Evolutionary conservation across 1,140 invertebrate species (phyloP), one percentile per base, ranked within the genome.

Genomic region (Camponotus floridanus): DNA sequence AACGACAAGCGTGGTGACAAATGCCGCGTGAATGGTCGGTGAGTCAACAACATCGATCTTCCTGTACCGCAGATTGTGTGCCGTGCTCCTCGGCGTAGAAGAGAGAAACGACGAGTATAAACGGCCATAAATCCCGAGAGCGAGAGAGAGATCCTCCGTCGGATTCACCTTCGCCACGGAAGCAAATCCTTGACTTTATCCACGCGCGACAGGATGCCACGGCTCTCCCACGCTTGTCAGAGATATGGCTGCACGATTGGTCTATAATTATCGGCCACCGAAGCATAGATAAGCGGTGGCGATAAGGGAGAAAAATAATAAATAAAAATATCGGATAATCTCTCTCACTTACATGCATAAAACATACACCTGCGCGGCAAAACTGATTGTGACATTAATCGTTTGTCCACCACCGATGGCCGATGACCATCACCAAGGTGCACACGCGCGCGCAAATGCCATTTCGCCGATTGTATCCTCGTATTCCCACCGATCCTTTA

Each of bases 121-220:
- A 83, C 68, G 79, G 39, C 39, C 55, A 33, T 83, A 83, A 83
- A 83, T 83, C 68, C 68, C 55, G 45, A 71, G 65, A 51, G 26
- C 67, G 45, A 71, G 65, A 51, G 65, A 51, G 42, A 70, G 70
- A 70, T 48, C 21, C 65, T 57, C n/a, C 68, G 26, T 73, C 39
- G 68, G 68, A 61, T 83, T 83, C 68, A 83, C 85, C 79, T 83
- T 83, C 79, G 79, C 79, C 79, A 68, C 79, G 79, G 79, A 83
- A 83, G 68, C 87, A 85, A 90, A 90, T 92, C 91, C 91, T 92
- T 92, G 91, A 92, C 91, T 92, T 92, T 92, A 91, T 89, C 85
- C 83, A 67, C 65, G 55, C 48, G 61, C 71, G 73, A 85, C 76
- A 86, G 84, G 78, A 83, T 86, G 84, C 84, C 84, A 80, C 64